Conservation (phyloP, 2,797 vertebrate genomes). For the Sebastes taczanowskii region DNA sequence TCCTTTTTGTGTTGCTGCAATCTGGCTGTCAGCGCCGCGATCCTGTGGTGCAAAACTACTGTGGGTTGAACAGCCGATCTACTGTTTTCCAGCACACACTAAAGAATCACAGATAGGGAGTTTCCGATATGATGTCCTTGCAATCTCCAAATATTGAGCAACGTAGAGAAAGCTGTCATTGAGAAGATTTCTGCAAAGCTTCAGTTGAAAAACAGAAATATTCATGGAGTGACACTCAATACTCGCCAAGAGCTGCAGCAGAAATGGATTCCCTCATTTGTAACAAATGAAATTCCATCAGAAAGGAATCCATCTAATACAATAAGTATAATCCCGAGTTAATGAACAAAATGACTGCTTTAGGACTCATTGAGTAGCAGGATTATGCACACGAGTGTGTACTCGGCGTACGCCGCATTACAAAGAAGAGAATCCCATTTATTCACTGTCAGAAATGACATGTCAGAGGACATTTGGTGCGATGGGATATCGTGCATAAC, state of each 20-base stretch:
- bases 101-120: not conserved
- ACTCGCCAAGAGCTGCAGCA: constrained; percentile 5
- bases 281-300: constrained; percentile 23
- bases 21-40: not conserved
- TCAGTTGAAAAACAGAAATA: not conserved
- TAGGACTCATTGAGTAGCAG: not conserved
- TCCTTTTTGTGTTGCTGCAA: not conserved
- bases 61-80: not conserved
- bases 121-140: not conserved
- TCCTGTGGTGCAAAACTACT: not conserved
- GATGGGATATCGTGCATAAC: not conserved
- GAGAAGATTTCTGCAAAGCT: not conserved
- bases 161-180: not conserved
- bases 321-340: constrained; percentile 31
- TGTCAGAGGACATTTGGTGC: constrained; percentile 15
- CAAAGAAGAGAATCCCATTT: constrained; percentile 29
- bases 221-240: not conserved
- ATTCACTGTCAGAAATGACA: constrained; percentile 32
- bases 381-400: constrained; percentile 40
- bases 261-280: constrained; percentile 31
- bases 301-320: constrained; percentile 19
- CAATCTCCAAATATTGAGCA: not conserved
- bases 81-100: not conserved
- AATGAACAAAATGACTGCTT: constrained; percentile 30
- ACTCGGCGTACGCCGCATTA: constrained; percentile 6